Evolutionary conservation across 2,888 invertebrate genomes (phyloP).

Genomic region (Eubasilissa splendida): DNA sequence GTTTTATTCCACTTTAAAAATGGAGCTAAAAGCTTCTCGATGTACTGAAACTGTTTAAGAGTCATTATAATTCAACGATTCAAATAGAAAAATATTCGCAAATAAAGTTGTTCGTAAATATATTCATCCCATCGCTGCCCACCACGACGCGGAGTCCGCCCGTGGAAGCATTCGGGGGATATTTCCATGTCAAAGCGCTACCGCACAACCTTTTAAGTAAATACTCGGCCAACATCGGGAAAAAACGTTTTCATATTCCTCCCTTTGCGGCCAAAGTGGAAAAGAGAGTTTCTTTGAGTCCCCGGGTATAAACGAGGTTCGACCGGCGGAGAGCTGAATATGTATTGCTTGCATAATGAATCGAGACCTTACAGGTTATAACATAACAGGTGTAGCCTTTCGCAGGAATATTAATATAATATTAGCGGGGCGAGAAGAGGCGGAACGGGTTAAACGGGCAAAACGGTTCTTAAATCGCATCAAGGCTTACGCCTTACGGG

Average conservation of each 20-base stretch:
- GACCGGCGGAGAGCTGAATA: slow-evolving; percentile 41
- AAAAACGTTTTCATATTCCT: slow-evolving; percentile 56
- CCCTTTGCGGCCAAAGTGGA: slow-evolving; percentile 50
- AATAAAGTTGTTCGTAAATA: slow-evolving; percentile 45
- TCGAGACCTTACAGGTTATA: slow-evolving; percentile 40
- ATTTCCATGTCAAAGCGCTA: slow-evolving; percentile 56
- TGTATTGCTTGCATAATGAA: slow-evolving; percentile 50
- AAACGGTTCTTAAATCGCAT: slow-evolving; percentile 32
- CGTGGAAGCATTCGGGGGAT: slow-evolving; percentile 34
- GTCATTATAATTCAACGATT: slow-evolving; percentile 49
- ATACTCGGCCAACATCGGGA: slow-evolving; percentile 50
- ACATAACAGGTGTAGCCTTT: slow-evolving; percentile 47
- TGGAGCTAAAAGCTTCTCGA: no score
- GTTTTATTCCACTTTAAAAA: no score
- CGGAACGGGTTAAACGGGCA: slow-evolving; percentile 25
- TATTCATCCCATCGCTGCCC: slow-evolving; percentile 52
- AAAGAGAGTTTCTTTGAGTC: slow-evolving; percentile 53
- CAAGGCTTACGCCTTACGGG: background rate
- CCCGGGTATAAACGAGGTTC: slow-evolving; percentile 8
- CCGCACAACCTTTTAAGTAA: slow-evolving; percentile 55
- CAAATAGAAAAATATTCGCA: slow-evolving; percentile 46
- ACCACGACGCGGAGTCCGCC: slow-evolving; percentile 11
- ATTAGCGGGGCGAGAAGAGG: slow-evolving; percentile 26
- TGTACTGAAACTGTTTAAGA: background rate
- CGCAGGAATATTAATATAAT: slow-evolving; percentile 44